Conservation (phyloP, 2,888 invertebrate genomes). For the Plagiodera versicolora region DNA sequence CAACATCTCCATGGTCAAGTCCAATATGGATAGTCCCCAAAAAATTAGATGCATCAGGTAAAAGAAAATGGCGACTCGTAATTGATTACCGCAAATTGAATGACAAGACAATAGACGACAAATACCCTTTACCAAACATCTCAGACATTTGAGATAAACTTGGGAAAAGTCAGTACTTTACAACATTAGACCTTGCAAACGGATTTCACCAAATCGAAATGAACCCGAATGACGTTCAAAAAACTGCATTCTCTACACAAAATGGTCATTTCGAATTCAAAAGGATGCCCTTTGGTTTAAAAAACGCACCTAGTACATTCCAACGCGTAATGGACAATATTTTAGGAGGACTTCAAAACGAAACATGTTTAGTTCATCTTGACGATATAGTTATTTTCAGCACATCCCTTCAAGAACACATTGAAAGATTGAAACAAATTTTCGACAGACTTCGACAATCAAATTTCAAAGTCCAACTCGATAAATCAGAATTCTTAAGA, state of each 20-base stretch:
- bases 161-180: conserved; percentile 12
- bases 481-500: conserved; percentile 23
- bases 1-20: conserved; percentile 19
- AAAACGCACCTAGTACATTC: conserved; percentile 24
- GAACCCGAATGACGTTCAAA: conserved; percentile 12
- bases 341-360: conserved; percentile 21
- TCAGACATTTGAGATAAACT: conserved; percentile 14
- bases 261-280: conserved; percentile 16
- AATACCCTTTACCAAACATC: conserved; percentile 15
- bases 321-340: conserved; percentile 25
- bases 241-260: conserved; percentile 22
- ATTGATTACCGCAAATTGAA: conserved; percentile 16
- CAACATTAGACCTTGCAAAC: conserved; percentile 16
- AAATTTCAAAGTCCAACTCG: conserved; percentile 25
- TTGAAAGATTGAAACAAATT: conserved; percentile 10
- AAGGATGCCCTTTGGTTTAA: conserved; percentile 23
- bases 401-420: conserved; percentile 20
- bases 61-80: conserved; percentile 16
- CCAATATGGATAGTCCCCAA: conserved; percentile 24
- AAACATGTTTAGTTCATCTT: conserved; percentile 20
- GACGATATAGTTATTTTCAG: conserved; percentile 22
- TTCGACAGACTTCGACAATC: conserved; percentile 15
- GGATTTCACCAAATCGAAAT: conserved; percentile 31
- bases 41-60: conserved; percentile 22
- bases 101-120: conserved; percentile 13